phyloP scores from a whole-genome alignment of 2,888 invertebrate species.

The Drosophila atroscutellata region DNA sequence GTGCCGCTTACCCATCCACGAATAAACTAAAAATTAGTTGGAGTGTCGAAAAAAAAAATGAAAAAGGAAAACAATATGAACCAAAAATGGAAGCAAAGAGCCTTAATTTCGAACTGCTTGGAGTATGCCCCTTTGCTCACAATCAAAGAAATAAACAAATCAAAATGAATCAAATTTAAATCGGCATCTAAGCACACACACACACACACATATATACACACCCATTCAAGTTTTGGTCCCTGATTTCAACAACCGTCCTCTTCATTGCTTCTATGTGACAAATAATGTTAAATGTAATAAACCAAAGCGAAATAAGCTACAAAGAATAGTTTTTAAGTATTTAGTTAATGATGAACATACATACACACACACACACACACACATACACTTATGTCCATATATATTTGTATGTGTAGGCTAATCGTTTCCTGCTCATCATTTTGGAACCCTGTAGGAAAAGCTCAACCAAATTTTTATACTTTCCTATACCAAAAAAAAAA shows the following conservation, averaged over 20 bases:
- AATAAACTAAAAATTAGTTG: constrained; percentile 10
- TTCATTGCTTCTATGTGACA: constrained; percentile 80
- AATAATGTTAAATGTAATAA: constrained; percentile 65
- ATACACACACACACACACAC: neutral
- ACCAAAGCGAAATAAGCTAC: constrained; percentile 15
- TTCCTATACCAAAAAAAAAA: constrained; percentile 58
- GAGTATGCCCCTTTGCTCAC: constrained; percentile 67
- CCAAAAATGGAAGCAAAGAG: constrained; percentile 19
- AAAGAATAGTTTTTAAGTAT: constrained; percentile 11
- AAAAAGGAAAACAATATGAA: neutral
- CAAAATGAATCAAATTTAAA: constrained; percentile 27
- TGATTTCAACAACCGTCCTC: constrained; percentile 77
- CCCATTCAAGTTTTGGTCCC: constrained; percentile 48
- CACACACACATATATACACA: constrained; percentile 2
- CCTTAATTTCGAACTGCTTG: constrained; percentile 53
- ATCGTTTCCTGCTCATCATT: constrained; percentile 42
- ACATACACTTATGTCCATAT: neutral
- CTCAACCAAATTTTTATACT: constrained; percentile 76
- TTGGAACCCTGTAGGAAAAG: constrained; percentile 41
- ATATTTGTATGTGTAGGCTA: constrained; percentile 21
- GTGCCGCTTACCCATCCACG: constrained; percentile 2
- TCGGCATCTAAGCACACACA: constrained; percentile 36
- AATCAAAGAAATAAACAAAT: constrained; percentile 44
- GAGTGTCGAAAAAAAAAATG: neutral
- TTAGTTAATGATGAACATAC: constrained; percentile 16